Conservation (phyloP, 92 coral and sea anemone genomes). For the Phenganax stokvisi region DNA sequence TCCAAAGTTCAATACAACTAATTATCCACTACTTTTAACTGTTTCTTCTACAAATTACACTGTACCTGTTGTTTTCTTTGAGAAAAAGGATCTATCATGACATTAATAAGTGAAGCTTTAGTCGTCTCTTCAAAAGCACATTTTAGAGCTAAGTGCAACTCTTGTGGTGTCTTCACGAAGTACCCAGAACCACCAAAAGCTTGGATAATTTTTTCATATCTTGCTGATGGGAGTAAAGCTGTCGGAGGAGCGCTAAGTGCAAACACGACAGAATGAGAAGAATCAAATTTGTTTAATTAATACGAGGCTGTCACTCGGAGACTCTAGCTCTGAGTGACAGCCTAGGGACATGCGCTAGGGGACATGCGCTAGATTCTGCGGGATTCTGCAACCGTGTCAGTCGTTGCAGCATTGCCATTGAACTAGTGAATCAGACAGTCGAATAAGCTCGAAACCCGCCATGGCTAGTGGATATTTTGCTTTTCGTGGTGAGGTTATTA, state of each 20-base stretch:
- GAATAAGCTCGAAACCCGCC: too few relatives aligned
- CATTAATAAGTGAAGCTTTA: slow-evolving; percentile 65
- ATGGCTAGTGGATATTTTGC: too few relatives aligned
- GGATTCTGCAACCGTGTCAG: too few relatives aligned
- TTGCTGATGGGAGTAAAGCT: slow-evolving; percentile 66
- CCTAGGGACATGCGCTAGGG: too few relatives aligned
- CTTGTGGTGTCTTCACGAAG: slow-evolving; percentile 67
- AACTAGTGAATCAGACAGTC: too few relatives aligned
- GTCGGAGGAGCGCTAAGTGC: slow-evolving; percentile 79
- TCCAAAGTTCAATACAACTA: too few relatives aligned
- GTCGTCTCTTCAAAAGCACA: slow-evolving; percentile 50
- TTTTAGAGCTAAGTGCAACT: slow-evolving; percentile 57
- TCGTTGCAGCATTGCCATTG: too few relatives aligned
- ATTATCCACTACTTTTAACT: not conserved
- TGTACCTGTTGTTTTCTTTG: slow-evolving; percentile 84
- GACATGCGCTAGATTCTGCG: too few relatives aligned
- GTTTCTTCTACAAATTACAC: not conserved
- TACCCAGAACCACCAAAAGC: slow-evolving; percentile 92
- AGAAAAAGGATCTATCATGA: slow-evolving; percentile 77
- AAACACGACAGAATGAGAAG: not conserved
- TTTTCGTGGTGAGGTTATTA: too few relatives aligned
- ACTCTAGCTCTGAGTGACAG: too few relatives aligned
- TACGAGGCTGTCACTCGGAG: too few relatives aligned
- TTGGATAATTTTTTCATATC: slow-evolving; percentile 82
- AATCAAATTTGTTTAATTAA: too few relatives aligned